Percentiles rank a stretch among this genome's conserved stretches.
phyloP scores from a whole-genome alignment of 2,113 vertebrate species.

The Silurus meridionalis region DNA sequence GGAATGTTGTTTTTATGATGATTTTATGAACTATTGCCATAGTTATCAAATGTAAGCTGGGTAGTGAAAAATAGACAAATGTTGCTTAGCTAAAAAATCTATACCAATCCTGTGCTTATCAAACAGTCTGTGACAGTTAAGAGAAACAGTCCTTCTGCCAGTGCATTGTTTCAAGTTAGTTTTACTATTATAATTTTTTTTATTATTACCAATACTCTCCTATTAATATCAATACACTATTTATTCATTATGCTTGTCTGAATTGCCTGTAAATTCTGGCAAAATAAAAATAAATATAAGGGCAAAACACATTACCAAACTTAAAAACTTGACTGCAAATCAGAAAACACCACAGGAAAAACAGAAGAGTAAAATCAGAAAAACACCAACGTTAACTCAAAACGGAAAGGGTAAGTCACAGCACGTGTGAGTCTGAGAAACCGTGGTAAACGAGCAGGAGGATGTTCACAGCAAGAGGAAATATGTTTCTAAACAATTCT shows the following conservation, averaged over 20 bases:
- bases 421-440: background rate
- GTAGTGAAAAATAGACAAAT: too few species aligned
- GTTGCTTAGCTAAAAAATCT: background rate
- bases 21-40: too few species aligned
- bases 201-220: background rate
- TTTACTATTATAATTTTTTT: background rate
- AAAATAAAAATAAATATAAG: background rate
- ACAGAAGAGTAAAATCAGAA: background rate
- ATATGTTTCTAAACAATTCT: too few species aligned
- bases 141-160: background rate
- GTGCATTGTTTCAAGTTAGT: background rate
- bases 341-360: background rate
- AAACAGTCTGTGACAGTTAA: background rate
- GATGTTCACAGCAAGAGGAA: constrained; percentile 8
- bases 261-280: background rate
- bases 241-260: background rate
- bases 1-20: too few species aligned
- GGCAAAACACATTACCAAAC: background rate
- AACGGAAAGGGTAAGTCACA: constrained; percentile 2
- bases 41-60: too few species aligned
- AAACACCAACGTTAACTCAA: background rate
- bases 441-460: background rate
- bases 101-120: background rate
- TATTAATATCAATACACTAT: background rate
- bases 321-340: background rate